Conservation (phyloP, 2,888 invertebrate genomes). For the Camponotus fellah region DNA sequence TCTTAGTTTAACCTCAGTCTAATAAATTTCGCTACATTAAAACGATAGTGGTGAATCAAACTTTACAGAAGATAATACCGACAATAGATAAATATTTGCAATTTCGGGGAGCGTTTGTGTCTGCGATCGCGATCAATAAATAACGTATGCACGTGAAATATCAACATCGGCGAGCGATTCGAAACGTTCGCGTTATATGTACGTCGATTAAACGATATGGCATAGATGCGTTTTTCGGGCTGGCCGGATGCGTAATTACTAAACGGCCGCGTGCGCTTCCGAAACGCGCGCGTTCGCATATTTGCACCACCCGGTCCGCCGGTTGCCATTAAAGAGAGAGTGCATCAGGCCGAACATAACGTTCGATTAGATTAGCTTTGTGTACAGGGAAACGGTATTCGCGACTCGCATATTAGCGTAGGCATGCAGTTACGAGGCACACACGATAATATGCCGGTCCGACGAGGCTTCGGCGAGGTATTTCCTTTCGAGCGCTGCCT, state of each 20-base stretch:
- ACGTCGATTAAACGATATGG: constrained; percentile 49
- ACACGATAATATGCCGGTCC: constrained; percentile 50
- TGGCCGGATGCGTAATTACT: constrained; percentile 57
- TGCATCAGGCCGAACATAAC: constrained; percentile 67
- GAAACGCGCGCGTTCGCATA: constrained; percentile 55
- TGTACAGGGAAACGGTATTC: constrained; percentile 70
- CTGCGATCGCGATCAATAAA: constrained; percentile 51
- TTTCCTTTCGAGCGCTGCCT: constrained; percentile 69
- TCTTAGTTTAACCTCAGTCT: no score
- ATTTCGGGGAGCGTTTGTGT: constrained; percentile 30
- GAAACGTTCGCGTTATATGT: constrained; percentile 31
- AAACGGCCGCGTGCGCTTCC: constrained; percentile 45
- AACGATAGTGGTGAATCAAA: constrained; percentile 30
- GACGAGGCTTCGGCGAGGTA: constrained; percentile 67
- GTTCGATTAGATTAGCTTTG: constrained; percentile 76
- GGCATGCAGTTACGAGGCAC: constrained; percentile 67
- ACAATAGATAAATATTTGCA: constrained; percentile 43
- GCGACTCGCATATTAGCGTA: constrained; percentile 74
- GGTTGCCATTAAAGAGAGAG: constrained; percentile 40
- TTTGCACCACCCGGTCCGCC: constrained; percentile 33
- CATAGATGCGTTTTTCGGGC: constrained; percentile 53
- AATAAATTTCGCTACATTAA: constrained; percentile 20
- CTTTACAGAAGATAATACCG: constrained; percentile 29
- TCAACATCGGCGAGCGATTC: constrained; percentile 49
- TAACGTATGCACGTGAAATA: constrained; percentile 49